Conservation (phyloP, 2,888 invertebrate species). For the Athripsodes cinereus region DNA sequence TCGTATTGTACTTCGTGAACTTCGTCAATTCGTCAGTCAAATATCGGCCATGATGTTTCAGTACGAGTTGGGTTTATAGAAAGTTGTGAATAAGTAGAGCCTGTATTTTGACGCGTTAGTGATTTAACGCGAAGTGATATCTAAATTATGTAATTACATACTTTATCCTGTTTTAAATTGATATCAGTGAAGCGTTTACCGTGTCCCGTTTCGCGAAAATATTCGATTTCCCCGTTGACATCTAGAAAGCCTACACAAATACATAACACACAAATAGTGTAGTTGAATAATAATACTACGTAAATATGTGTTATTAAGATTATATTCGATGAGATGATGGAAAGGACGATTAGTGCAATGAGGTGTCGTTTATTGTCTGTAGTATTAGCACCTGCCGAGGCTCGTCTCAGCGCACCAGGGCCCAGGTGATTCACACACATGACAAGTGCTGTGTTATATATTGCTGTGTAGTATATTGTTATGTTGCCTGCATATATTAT, state of each 20-base stretch:
- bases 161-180: constrained; percentile 2
- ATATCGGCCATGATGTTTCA: constrained; percentile 24
- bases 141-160: constrained; percentile 18
- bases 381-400: constrained; percentile 16
- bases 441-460: constrained; percentile 18
- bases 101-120: constrained; percentile 21
- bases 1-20: too few species aligned
- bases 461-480: too few species aligned
- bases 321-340: background rate
- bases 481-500: too few species aligned
- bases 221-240: constrained; percentile 13
- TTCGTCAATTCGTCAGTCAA: constrained; percentile 26
- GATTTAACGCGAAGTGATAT: constrained; percentile 11
- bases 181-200: background rate
- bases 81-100: constrained; percentile 24
- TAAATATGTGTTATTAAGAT: constrained; percentile 9
- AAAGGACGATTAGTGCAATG: background rate
- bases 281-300: constrained; percentile 14
- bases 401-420: background rate
- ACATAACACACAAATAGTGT: constrained; percentile 8
- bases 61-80: constrained; percentile 24
- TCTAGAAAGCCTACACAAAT: constrained; percentile 21
- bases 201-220: background rate
- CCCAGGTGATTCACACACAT: constrained; percentile 5
- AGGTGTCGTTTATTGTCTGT: background rate